Evolutionary conservation across 1,140 invertebrate genomes (phyloP).

Genomic region (Trichonephila clavata): DNA sequence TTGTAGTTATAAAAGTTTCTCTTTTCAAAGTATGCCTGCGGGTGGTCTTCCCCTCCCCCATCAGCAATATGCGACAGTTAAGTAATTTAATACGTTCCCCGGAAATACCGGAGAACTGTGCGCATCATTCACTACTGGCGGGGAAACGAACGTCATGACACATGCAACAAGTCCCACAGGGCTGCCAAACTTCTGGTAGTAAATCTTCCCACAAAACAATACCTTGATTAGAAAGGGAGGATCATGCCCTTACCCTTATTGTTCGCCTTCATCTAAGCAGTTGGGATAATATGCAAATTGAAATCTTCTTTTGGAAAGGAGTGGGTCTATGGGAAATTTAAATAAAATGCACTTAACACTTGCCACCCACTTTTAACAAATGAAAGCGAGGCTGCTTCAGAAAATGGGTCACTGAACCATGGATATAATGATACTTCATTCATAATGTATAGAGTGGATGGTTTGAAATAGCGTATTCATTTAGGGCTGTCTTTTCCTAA

Average conservation of each 20-base stretch:
- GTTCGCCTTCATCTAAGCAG: conserved; percentile 56
- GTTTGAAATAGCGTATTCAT: not conserved
- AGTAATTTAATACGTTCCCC: conserved; percentile 76
- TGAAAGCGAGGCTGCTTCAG: conserved; percentile 24
- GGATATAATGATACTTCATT: not conserved
- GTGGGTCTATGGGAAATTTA: conserved; percentile 28
- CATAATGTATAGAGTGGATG: not conserved
- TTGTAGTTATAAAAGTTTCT: conserved; percentile 22
- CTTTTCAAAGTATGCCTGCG: conserved; percentile 5
- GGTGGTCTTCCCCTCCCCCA: conserved; percentile 49
- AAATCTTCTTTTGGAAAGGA: conserved; percentile 57
- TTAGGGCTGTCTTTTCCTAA: too few relatives aligned
- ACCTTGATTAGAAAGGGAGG: conserved; percentile 75
- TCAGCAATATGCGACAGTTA: conserved; percentile 59
- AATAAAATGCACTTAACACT: conserved; percentile 41
- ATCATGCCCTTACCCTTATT: conserved; percentile 45
- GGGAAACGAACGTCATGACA: conserved; percentile 64
- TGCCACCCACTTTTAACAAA: conserved; percentile 42
- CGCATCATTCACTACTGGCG: conserved; percentile 55
- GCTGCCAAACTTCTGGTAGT: conserved; percentile 58
- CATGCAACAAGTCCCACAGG: conserved; percentile 76
- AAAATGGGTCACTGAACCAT: conserved; percentile 29
- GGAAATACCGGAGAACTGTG: conserved; percentile 66
- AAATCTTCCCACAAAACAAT: conserved; percentile 76
- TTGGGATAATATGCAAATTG: conserved; percentile 74